Base-by-base conservation (phyloP, 2,113 vertebrate genomes). In the Pao palembangensis region DNA sequence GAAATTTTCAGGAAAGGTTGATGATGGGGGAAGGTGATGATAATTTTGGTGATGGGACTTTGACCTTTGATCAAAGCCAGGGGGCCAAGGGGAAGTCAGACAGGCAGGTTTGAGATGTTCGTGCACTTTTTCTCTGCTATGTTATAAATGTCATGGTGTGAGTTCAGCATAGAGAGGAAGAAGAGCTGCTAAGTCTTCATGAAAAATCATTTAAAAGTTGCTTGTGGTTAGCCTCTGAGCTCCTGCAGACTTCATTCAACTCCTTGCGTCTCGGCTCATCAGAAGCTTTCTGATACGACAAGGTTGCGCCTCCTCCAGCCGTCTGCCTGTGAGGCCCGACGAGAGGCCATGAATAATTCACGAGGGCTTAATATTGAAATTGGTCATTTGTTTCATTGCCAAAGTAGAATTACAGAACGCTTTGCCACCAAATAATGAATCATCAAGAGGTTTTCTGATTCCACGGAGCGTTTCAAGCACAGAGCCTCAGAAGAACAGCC, bases 301-400 rank as follows among this genome's bases (percentile, higher is more conserved):
- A 78, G 71, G 76, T 80, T 78, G 75, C 67, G 67, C 55, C n/a
- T 5, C 61, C 51, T 71, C 34, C 34, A 82, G 59, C 71, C 66
- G 42, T 74, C 59, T 49, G 57, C 60, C 72, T 73, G 69, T 70
- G 61, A 78, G 80, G 79, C 71, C 53, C 15, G 41, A 70, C 78
- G 63, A 64, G 74, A 51, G 18, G 0, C 51, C 54, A 76, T 84
- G 69, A 78, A 86, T 85, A 76, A 85, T 87, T 81, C 62, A 85
- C 71, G 15, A 21, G 50, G 23, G 49, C 71, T 82, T 71, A 79
- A 84, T 82, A 75, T 80, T 73, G 75, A 75, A 85, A 87, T 80
- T 82, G 81, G 79, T 78, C 75, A 76, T 82, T 85, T 83, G 73
- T 87, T 85, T 81, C 71, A 51, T 51, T 73, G 69, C 80, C 71